A percentile compares a stretch with the other conserved stretches of the same genome.
phyloP scores from a whole-genome alignment of 92 coral and sea anemone genomes.

The Galaxea fascicularis region DNA sequence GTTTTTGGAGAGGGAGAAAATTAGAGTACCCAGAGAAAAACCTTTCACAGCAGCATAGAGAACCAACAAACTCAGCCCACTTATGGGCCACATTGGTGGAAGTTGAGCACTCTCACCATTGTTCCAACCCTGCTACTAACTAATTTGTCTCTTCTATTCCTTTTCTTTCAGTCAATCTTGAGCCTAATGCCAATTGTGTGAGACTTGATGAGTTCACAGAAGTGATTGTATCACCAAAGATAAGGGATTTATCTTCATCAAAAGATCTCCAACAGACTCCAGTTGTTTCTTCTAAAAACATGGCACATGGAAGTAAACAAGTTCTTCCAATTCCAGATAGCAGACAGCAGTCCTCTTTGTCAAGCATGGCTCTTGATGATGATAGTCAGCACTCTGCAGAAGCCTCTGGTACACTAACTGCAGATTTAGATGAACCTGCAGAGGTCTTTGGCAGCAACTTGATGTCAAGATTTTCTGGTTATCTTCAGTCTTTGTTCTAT shows the following conservation, averaged over 20 bases:
- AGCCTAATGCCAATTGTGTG: conserved; percentile 73
- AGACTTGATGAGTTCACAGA: conserved; percentile 91
- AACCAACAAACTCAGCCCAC: too few species aligned
- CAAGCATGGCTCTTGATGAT: neutral
- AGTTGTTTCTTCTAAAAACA: neutral
- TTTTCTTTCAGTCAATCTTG: conserved; percentile 54
- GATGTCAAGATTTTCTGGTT: conserved; percentile 37
- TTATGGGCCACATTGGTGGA: too few species aligned
- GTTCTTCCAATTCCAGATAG: neutral
- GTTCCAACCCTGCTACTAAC: neutral
- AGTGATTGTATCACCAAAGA: conserved; percentile 78
- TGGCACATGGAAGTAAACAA: neutral
- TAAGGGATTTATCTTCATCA: conserved; percentile 33
- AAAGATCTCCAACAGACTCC: neutral
- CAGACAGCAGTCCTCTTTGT: neutral
- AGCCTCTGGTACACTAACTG: neutral
- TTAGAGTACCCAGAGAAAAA: too few species aligned
- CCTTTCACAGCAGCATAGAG: too few species aligned
- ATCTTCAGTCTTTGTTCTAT: conserved; percentile 20
- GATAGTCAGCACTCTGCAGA: neutral
- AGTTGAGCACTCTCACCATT: too few species aligned
- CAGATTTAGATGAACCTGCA: neutral
- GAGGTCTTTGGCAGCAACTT: neutral
- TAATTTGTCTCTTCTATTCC: neutral
- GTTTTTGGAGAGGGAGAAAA: too few species aligned